These are phyloP conservation scores for Ophraella communa DNA, from an alignment of 2,888 invertebrate species.

Conservation along the genomic window DNA sequence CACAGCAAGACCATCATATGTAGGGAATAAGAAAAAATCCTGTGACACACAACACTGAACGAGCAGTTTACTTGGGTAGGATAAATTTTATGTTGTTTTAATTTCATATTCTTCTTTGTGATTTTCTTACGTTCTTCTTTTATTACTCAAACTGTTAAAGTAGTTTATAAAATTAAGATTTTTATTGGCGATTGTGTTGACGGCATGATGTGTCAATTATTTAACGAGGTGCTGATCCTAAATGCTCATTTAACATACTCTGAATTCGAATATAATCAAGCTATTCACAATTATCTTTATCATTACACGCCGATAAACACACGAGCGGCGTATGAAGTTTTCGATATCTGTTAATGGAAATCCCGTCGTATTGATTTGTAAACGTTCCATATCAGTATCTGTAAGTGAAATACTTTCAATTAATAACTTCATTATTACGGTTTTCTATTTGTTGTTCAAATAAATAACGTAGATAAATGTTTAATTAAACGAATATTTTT, in stretches of 20 bases:
- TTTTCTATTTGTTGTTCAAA: not conserved
- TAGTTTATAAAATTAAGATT: too few relatives aligned
- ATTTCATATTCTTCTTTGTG: too few relatives aligned
- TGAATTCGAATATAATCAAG: constrained; percentile 49
- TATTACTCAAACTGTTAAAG: too few relatives aligned
- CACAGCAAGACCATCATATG: too few relatives aligned
- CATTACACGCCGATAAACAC: constrained; percentile 45
- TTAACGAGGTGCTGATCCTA: constrained; percentile 27
- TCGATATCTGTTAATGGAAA: constrained; percentile 38
- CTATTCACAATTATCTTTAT: constrained; percentile 48
- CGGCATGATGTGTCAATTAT: too few relatives aligned
- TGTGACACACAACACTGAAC: too few relatives aligned
- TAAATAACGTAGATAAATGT: constrained; percentile 2
- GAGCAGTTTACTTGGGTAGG: too few relatives aligned
- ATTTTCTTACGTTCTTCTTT: too few relatives aligned
- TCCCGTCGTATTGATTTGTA: constrained; percentile 6
- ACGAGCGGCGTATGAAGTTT: constrained; percentile 34
- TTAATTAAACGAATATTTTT: not conserved
- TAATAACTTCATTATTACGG: constrained; percentile 4
- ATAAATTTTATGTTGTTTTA: too few relatives aligned
- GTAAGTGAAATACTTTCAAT: not conserved
- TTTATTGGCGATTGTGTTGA: too few relatives aligned
- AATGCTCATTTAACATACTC: constrained; percentile 36
- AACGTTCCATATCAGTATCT: not conserved
- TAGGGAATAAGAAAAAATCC: too few relatives aligned